A percentile compares a stretch with the other conserved stretches of the same genome.
Conservation (phyloP, 2,113 vertebrate species). For the Gobio gobio region DNA sequence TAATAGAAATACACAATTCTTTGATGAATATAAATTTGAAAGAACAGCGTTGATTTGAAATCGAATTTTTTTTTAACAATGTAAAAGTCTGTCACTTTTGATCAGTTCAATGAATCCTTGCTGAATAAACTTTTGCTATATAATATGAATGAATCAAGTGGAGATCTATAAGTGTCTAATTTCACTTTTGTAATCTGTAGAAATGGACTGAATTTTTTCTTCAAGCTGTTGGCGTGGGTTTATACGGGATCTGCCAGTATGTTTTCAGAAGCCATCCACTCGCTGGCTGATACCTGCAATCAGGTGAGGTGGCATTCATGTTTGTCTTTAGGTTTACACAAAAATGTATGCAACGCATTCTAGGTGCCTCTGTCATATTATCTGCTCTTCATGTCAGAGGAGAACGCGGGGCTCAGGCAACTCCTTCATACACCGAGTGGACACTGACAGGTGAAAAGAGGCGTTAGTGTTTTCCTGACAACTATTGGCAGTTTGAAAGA, state of each 20-base stretch:
- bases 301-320: conserved; percentile 77
- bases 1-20: no score
- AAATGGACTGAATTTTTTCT: conserved; percentile 98
- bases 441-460: no score
- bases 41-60: not conserved
- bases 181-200: conserved; percentile 68
- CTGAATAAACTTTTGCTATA: not conserved
- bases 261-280: conserved; percentile 99
- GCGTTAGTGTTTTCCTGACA: no score
- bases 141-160: not conserved
- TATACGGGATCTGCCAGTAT: conserved; percentile 98
- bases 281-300: conserved; percentile 96
- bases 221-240: conserved; percentile 98
- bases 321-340: no score
- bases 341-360: no score
- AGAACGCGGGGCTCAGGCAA: no score
- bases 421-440: no score
- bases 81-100: not conserved
- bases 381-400: no score
- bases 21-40: not conserved
- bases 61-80: not conserved
- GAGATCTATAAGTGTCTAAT: not conserved
- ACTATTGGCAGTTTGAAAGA: no score
- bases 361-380: no score
- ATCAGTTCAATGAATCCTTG: not conserved